A percentile compares a stretch with the other conserved stretches of the same genome.
phyloP scores from a whole-genome alignment of 2,797 vertebrate species.

The Melanotaenia nigrans region DNA sequence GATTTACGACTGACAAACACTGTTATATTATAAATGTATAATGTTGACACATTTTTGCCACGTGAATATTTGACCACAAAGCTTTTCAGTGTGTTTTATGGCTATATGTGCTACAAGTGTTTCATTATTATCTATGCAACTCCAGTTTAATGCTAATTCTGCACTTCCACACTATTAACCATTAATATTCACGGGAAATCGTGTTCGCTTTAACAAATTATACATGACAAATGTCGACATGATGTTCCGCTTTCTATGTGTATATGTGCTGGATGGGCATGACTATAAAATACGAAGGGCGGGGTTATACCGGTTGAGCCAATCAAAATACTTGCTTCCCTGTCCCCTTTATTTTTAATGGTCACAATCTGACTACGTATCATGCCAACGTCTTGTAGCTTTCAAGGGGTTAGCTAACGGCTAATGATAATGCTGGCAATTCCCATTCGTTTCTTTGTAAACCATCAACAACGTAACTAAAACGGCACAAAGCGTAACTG shows the following conservation, averaged over 20 bases:
- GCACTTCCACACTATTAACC: background rate
- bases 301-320: conserved; percentile 31
- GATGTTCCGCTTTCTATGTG: background rate
- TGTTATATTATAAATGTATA: background rate
- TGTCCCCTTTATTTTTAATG: conserved; percentile 54
- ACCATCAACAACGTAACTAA: conserved; percentile 8
- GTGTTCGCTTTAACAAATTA: background rate
- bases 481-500: background rate
- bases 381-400: conserved; percentile 60
- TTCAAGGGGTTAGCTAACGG: conserved; percentile 56
- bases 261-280: conserved; percentile 10
- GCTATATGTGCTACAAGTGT: background rate
- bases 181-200: background rate
- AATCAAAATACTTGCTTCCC: conserved; percentile 39
- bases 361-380: conserved; percentile 48
- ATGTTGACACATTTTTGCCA: background rate
- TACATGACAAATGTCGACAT: background rate
- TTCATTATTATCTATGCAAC: background rate
- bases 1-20: background rate
- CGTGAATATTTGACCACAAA: background rate
- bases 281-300: conserved; percentile 7
- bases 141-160: background rate
- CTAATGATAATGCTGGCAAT: conserved; percentile 51
- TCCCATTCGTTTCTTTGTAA: conserved; percentile 23
- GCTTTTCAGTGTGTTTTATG: background rate